These are phyloP conservation scores for Cydia pomonella DNA, from an alignment of 1,140 invertebrate species.

Conservation along the genomic window DNA sequence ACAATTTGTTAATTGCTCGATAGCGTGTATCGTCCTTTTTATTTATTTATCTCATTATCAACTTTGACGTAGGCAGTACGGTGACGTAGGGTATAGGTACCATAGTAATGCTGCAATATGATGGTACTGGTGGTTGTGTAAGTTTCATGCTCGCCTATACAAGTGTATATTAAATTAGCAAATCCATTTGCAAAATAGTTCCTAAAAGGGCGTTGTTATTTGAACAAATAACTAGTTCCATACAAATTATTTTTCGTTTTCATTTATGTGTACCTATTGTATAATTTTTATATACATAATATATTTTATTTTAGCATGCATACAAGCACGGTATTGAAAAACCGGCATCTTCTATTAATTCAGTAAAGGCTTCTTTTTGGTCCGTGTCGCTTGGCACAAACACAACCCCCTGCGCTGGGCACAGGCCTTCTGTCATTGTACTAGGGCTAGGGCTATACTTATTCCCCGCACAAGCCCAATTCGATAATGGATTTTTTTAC, in stretches of 20 bases:
- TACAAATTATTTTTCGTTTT: neutral
- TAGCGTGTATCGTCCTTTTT: neutral
- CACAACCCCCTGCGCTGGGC: no score
- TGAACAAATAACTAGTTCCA: neutral
- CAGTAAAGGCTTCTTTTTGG: no score
- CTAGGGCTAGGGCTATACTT: no score
- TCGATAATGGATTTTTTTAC: neutral
- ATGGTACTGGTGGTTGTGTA: slow-evolving; percentile 4
- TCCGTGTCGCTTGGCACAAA: no score
- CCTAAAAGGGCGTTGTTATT: slow-evolving; percentile 15
- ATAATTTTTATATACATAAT: no score
- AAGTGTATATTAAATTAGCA: neutral
- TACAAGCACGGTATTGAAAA: no score
- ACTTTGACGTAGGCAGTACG: slow-evolving; percentile 3
- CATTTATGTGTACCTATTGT: neutral
- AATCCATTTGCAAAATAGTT: slow-evolving; percentile 8
- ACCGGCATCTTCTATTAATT: no score
- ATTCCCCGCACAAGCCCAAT: no score
- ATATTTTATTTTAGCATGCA: no score
- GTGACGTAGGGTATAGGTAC: no score
- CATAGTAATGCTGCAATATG: neutral
- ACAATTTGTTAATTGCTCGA: slow-evolving; percentile 1
- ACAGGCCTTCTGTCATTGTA: no score
- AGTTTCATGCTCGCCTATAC: neutral
- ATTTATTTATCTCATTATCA: slow-evolving; percentile 16